These are phyloP conservation scores for Teleiodes luculella DNA, from an alignment of 2,888 invertebrate genomes.

Conservation along the genomic window DNA sequence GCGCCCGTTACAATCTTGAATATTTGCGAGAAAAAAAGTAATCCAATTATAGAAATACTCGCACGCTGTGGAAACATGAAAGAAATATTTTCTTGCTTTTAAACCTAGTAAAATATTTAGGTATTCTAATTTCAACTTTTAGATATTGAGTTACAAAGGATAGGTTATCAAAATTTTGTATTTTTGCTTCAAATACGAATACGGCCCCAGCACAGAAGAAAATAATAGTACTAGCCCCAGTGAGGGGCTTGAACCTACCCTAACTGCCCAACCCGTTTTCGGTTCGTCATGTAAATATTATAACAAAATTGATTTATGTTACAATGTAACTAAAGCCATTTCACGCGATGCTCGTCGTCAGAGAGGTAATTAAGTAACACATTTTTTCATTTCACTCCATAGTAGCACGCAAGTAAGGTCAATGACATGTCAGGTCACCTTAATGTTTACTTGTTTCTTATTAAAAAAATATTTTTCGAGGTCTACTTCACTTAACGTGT, in stretches of 20 bases:
- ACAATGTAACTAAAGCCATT: neutral
- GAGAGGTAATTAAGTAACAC: neutral
- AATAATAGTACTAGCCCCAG: too few relatives aligned
- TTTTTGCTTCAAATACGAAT: too few relatives aligned
- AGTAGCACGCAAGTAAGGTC: constrained; percentile 14
- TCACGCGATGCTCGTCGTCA: neutral
- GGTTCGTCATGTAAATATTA: too few relatives aligned
- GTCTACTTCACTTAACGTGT: too few relatives aligned
- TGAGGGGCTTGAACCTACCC: too few relatives aligned
- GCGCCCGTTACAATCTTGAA: neutral
- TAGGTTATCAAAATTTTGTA: too few relatives aligned
- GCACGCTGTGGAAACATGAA: neutral
- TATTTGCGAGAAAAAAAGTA: neutral
- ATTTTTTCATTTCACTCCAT: constrained; percentile 1
- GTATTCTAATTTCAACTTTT: neutral
- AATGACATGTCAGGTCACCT: neutral
- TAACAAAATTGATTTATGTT: too few relatives aligned
- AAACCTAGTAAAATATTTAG: neutral
- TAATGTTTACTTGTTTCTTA: neutral
- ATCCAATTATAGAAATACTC: neutral
- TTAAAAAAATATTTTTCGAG: neutral
- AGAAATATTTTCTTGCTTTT: too few relatives aligned
- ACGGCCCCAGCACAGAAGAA: too few relatives aligned
- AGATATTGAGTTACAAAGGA: too few relatives aligned
- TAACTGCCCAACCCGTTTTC: too few relatives aligned